phyloP scores from a whole-genome alignment of 2,797 vertebrate species.

The Choloepus didactylus region DNA sequence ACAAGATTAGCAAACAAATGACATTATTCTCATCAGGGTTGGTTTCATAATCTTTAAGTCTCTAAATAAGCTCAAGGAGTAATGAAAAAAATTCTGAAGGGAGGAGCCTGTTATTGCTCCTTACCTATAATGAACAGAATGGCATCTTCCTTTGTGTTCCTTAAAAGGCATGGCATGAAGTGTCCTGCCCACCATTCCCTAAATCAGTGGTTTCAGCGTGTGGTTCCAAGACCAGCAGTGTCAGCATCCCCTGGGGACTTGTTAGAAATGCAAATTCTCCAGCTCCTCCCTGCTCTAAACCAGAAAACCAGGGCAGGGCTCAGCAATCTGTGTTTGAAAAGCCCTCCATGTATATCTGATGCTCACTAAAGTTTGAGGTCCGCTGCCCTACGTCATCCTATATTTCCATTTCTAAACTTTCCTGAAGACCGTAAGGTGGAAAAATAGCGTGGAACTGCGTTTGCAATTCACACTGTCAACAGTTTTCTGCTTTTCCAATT shows the following conservation, averaged over 20 bases:
- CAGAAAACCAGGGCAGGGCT: neutral
- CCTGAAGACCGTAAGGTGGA: neutral
- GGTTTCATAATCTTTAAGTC: neutral
- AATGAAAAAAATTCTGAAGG: neutral
- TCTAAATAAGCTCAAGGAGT: neutral
- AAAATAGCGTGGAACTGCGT: neutral
- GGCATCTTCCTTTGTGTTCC: neutral
- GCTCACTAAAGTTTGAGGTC: neutral
- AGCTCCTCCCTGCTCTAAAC: neutral
- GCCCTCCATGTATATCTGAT: neutral
- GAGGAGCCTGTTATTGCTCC: accelerated
- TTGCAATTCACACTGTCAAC: neutral
- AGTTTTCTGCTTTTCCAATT: neutral
- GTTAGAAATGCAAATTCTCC: neutral
- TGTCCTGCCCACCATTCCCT: neutral
- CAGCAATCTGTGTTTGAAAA: neutral
- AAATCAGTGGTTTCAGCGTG: neutral
- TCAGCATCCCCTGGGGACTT: neutral
- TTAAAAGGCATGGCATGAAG: no score
- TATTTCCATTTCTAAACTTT: neutral
- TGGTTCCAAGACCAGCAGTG: neutral
- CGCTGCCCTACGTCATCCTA: neutral
- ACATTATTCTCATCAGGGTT: neutral
- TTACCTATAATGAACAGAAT: neutral
- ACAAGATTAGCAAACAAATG: neutral